A percentile compares a stretch with the other conserved stretches of the same genome.
Evolutionary conservation across 2,113 vertebrate genomes (phyloP).

Genomic region (Apteryx owenii): DNA sequence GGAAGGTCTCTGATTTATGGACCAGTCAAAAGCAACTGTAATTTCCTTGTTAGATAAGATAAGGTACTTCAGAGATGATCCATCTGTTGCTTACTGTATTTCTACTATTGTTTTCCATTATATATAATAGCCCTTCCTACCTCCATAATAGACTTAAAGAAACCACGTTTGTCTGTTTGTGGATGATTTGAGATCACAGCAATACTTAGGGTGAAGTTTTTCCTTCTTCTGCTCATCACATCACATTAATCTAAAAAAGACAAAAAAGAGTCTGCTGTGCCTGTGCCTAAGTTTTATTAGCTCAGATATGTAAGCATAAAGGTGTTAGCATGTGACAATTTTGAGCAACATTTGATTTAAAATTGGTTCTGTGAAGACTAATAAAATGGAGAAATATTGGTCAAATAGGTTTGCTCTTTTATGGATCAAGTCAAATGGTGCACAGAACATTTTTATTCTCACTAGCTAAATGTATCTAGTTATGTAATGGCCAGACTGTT

Average conservation of each 20-base stretch:
- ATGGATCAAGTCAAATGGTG: background rate
- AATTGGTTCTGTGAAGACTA: background rate
- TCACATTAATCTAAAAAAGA: background rate
- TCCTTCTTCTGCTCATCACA: background rate
- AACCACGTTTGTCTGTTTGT: background rate
- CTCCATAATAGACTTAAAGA: background rate
- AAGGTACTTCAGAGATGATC: background rate
- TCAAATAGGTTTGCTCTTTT: background rate
- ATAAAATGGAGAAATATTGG: background rate
- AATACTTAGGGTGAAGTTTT: background rate
- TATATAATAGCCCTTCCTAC: background rate
- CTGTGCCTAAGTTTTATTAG: background rate
- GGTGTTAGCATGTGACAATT: background rate
- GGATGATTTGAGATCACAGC: background rate
- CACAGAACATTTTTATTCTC: background rate
- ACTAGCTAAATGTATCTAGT: background rate
- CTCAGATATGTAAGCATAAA: background rate
- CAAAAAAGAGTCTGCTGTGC: background rate
- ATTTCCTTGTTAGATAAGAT: background rate
- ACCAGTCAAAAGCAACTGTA: background rate
- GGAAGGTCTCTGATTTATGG: background rate
- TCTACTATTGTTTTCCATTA: background rate
- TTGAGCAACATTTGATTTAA: constrained; percentile 2
- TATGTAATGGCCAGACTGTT: background rate
- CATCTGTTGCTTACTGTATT: background rate